phyloP scores from a whole-genome alignment of 2,113 vertebrate species.

The Hippoglossus stenolepis region DNA sequence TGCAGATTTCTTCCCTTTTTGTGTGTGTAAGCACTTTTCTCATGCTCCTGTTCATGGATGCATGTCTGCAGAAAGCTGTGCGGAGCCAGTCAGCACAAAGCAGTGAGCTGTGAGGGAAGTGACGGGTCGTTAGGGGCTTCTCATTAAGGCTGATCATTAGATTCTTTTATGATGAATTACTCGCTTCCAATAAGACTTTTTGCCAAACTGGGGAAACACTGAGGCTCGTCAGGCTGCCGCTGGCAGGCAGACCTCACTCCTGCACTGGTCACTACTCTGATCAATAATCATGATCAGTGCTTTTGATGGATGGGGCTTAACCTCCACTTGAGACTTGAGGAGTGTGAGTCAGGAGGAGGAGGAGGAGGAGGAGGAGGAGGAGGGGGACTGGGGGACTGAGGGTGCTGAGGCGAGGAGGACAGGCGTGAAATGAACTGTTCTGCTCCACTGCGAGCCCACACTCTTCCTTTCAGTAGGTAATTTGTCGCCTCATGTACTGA shows the following conservation, averaged over 20 bases:
- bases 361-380: not conserved
- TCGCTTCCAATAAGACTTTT: constrained; percentile 56
- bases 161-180: constrained; percentile 75
- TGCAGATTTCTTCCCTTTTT: constrained; percentile 47
- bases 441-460: constrained; percentile 92
- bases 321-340: constrained; percentile 63
- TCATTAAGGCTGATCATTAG: constrained; percentile 81
- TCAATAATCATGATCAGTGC: constrained; percentile 76
- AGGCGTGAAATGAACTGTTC: constrained; percentile 99
- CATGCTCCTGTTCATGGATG: constrained; percentile 62
- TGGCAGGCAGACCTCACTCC: constrained; percentile 16
- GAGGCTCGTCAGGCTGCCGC: constrained; percentile 13
- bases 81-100: constrained; percentile 72
- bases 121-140: constrained; percentile 70
- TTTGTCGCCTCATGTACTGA: constrained; percentile 86
- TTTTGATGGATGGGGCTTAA: constrained; percentile 85
- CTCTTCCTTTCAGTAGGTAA: constrained; percentile 94
- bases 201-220: constrained; percentile 21
- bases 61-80: constrained; percentile 60
- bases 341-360: constrained; percentile 32
- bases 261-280: constrained; percentile 59
- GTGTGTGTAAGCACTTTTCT: constrained; percentile 71
- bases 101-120: constrained; percentile 66
- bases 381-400: constrained; percentile 33
- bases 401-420: constrained; percentile 91